These are phyloP conservation scores for Sceloporus undulatus DNA, from an alignment of 2,113 vertebrate species.

Conservation along the genomic window DNA sequence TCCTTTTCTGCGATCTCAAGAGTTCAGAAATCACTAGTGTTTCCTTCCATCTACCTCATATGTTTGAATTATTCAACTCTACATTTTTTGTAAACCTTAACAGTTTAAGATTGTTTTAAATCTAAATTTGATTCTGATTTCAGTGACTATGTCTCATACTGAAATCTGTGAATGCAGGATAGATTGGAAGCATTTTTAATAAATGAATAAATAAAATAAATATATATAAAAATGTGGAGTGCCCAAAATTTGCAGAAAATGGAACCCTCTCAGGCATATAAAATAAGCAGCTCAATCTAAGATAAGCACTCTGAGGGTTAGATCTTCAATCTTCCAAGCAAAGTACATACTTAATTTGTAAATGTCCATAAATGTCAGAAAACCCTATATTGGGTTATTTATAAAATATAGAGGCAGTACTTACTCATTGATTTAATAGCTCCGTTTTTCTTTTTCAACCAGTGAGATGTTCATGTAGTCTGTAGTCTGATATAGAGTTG, in stretches of 20 bases:
- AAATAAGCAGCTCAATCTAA: slow-evolving; percentile 13
- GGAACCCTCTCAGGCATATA: background rate
- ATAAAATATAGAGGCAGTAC: background rate
- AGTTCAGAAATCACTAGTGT: too few relatives aligned
- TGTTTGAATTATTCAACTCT: too few relatives aligned
- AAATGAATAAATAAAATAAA: background rate
- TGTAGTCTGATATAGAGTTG: background rate
- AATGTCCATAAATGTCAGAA: slow-evolving; percentile 28
- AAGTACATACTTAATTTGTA: slow-evolving; percentile 37
- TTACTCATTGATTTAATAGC: slow-evolving; percentile 10
- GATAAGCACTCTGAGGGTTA: slow-evolving; percentile 5
- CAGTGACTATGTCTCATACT: too few relatives aligned
- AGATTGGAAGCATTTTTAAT: background rate
- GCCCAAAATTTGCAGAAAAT: slow-evolving; percentile 4
- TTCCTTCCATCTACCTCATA: too few relatives aligned
- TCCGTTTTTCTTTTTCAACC: background rate
- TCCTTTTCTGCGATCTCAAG: too few relatives aligned
- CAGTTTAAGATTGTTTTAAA: too few relatives aligned
- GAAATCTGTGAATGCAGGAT: too few relatives aligned
- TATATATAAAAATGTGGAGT: background rate
- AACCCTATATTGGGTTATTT: slow-evolving; percentile 12
- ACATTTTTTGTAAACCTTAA: too few relatives aligned
- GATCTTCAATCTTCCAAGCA: slow-evolving; percentile 25
- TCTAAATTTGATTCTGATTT: too few relatives aligned
- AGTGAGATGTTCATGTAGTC: background rate